These are phyloP conservation scores for Gadopsis marmoratus DNA, from an alignment of 2,797 vertebrate genomes.

Conservation along the genomic window DNA sequence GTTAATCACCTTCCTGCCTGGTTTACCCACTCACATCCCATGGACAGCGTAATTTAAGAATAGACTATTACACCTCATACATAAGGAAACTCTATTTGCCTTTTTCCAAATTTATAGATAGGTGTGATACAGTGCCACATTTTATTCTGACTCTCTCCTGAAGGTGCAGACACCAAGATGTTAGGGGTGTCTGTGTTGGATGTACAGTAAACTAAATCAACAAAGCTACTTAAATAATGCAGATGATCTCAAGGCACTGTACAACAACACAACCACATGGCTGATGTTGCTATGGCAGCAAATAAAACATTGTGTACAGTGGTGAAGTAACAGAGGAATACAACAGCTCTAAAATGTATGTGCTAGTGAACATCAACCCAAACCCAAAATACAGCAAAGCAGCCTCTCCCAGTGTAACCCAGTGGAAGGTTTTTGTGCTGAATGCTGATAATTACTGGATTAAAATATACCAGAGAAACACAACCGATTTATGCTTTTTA, in stretches of 20 bases:
- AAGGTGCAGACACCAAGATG: not conserved
- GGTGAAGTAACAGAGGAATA: not conserved
- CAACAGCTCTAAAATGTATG: not conserved
- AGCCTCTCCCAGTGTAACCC: not conserved
- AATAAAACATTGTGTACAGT: not conserved
- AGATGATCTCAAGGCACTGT: not conserved
- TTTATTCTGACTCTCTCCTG: not conserved
- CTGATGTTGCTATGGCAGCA: not conserved
- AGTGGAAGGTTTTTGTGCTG: not conserved
- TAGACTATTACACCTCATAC: not conserved
- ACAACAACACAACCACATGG: constrained; percentile 20
- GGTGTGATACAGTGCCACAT: not conserved
- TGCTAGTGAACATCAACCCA: not conserved
- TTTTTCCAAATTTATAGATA: not conserved
- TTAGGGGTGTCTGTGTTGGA: not conserved
- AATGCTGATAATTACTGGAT: constrained; percentile 1
- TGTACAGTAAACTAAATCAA: not conserved
- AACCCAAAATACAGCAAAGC: not conserved
- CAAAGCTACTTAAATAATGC: not conserved
- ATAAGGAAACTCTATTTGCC: not conserved
- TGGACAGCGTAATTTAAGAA: not conserved
- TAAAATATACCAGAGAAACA: not conserved
- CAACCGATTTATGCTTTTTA: constrained; percentile 3
- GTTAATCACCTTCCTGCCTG: constrained; percentile 43
- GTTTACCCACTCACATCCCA: constrained; percentile 5